These are phyloP conservation scores for Lycocorax pyrrhopterus DNA, from an alignment of 2,113 vertebrate genomes.

Conservation along the genomic window DNA sequence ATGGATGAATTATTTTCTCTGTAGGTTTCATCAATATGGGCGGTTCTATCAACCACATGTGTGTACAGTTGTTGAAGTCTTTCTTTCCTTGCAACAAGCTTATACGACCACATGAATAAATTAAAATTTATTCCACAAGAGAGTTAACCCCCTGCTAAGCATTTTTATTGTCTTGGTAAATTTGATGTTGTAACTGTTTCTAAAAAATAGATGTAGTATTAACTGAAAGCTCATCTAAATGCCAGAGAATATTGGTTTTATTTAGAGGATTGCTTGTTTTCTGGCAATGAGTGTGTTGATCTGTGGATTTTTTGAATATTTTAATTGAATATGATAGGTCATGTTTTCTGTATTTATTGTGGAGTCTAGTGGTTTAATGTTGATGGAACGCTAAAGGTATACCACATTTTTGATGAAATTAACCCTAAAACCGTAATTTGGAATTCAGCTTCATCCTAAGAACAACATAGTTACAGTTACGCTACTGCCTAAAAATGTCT, in stretches of 20 bases:
- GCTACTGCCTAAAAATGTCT: not conserved
- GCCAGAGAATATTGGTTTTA: not conserved
- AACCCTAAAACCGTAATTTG: not conserved
- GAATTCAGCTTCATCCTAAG: not conserved
- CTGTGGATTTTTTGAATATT: not conserved
- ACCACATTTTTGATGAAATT: not conserved
- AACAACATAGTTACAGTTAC: not conserved
- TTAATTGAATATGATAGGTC: not conserved
- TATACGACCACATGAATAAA: not conserved
- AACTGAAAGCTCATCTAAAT: not conserved
- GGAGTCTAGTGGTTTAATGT: not conserved
- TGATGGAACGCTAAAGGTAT: not conserved
- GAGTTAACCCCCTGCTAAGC: not conserved
- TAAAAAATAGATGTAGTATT: not conserved
- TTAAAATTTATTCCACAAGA: not conserved
- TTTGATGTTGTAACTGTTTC: not conserved
- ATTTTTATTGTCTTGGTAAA: not conserved
- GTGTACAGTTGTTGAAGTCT: not conserved
- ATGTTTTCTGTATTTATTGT: not conserved
- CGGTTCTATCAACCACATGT: not conserved
- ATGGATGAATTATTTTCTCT: not conserved
- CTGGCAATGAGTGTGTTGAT: not conserved
- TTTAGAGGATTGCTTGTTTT: not conserved
- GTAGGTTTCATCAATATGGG: not conserved
- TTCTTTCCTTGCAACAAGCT: not conserved